phyloP scores from a whole-genome alignment of 2,888 invertebrate genomes.

The Microdon myrmicae region DNA sequence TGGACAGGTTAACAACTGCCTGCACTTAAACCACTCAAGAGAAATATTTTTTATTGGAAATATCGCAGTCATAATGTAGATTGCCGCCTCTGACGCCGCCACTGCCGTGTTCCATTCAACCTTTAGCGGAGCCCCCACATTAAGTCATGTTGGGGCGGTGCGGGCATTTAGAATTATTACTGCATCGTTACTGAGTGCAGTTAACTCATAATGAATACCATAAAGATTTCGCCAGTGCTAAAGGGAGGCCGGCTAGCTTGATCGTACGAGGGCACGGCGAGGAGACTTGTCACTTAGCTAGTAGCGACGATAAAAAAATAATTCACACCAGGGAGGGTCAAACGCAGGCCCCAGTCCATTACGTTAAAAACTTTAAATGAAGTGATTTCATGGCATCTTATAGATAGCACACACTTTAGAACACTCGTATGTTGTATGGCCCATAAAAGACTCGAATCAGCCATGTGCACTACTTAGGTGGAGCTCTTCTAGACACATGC shows the following conservation, averaged over 20 bases:
- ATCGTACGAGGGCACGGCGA: neutral
- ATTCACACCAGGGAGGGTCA: conserved; percentile 16
- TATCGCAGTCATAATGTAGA: conserved; percentile 34
- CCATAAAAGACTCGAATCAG: no score
- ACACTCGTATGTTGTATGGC: no score
- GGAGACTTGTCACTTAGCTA: conserved; percentile 13
- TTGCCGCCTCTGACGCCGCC: conserved; percentile 17
- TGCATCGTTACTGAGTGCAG: conserved; percentile 28
- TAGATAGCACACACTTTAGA: no score
- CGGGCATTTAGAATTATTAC: conserved; percentile 34
- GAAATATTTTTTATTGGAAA: conserved; percentile 32
- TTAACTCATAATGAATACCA: conserved; percentile 40
- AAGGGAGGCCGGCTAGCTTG: neutral
- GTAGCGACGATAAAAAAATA: conserved; percentile 19
- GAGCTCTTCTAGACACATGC: no score
- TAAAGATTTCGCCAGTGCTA: no score
- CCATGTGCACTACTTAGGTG: no score
- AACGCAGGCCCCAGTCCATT: conserved; percentile 25
- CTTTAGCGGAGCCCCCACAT: conserved; percentile 2
- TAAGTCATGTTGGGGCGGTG: neutral
- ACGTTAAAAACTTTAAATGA: conserved; percentile 13
- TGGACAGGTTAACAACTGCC: conserved; percentile 49
- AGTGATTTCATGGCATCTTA: no score
- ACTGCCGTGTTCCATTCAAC: neutral
- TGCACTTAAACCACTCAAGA: conserved; percentile 48